Percentiles rank a stretch among this genome's conserved stretches.
Evolutionary conservation across 2,797 vertebrate genomes (phyloP).

Genomic region (Acipenser ruthenus): DNA sequence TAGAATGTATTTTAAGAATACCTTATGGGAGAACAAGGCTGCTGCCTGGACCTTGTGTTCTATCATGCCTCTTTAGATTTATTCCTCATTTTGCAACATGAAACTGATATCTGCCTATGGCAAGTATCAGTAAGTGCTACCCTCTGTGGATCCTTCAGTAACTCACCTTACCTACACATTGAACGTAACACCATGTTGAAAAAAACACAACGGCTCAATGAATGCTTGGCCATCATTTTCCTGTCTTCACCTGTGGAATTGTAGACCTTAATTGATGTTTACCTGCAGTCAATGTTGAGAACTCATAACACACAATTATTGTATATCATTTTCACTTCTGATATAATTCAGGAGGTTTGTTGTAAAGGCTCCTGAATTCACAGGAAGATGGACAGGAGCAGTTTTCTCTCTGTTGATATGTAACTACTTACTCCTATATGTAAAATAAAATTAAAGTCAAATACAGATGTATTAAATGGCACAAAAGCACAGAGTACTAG

Average conservation of each 20-base stretch:
- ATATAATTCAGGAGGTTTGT: background rate
- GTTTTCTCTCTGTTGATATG: too few species aligned
- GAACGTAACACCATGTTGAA: constrained; percentile 2
- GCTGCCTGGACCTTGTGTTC: too few species aligned
- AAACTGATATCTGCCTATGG: too few species aligned
- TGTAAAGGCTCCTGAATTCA: background rate
- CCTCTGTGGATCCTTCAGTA: constrained; percentile 5
- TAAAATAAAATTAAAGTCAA: too few species aligned
- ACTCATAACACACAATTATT: constrained; percentile 9
- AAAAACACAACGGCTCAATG: constrained; percentile 1
- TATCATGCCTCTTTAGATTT: too few species aligned
- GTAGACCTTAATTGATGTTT: constrained; percentile 12
- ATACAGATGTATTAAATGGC: too few species aligned
- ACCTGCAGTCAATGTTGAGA: constrained; percentile 3
- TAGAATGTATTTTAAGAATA: too few species aligned
- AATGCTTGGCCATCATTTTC: constrained; percentile 7
- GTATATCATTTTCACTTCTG: constrained; percentile 7
- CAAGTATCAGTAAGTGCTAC: background rate
- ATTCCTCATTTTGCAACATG: too few species aligned
- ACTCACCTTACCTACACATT: background rate
- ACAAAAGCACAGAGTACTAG: too few species aligned
- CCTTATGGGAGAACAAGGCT: too few species aligned
- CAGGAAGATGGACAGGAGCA: too few species aligned
- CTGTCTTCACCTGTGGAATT: constrained; percentile 1
- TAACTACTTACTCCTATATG: too few species aligned